phyloP scores from a whole-genome alignment of 1,140 invertebrate genomes.

The Colletes latitarsis region DNA sequence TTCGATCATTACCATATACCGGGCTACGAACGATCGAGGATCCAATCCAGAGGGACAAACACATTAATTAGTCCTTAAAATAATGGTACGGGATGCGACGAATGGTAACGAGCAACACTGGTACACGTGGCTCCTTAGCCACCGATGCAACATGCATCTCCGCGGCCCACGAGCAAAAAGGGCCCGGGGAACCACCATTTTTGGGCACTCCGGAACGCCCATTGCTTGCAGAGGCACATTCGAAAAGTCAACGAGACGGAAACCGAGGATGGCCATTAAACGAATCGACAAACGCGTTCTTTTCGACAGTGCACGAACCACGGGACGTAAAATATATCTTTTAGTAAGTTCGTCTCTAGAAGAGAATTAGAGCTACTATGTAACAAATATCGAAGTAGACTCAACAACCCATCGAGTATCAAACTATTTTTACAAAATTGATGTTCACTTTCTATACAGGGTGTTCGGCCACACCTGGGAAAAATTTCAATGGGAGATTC shows the following conservation, averaged over 20 bases:
- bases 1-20: neutral
- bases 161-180: conserved; percentile 1
- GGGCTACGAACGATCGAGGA: neutral
- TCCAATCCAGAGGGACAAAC: neutral
- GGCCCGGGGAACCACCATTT: neutral
- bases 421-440: too few relatives aligned
- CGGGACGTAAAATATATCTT: too few relatives aligned
- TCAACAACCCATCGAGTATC: too few relatives aligned
- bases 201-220: conserved; percentile 1
- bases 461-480: too few relatives aligned
- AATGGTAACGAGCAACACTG: conserved; percentile 8
- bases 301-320: conserved; percentile 69
- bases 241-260: conserved; percentile 20
- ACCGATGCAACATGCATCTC: conserved; percentile 16
- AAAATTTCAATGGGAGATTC: too few relatives aligned
- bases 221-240: neutral
- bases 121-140: neutral
- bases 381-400: too few relatives aligned
- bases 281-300: conserved; percentile 66
- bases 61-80: conserved; percentile 21
- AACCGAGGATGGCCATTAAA: conserved; percentile 64
- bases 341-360: too few relatives aligned
- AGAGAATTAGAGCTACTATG: too few relatives aligned
- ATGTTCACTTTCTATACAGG: too few relatives aligned
- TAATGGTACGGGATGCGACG: neutral